Percentiles rank a stretch among this genome's conserved stretches.
Conservation (phyloP, 1,140 invertebrate species). For the Drosophila watanabei region DNA sequence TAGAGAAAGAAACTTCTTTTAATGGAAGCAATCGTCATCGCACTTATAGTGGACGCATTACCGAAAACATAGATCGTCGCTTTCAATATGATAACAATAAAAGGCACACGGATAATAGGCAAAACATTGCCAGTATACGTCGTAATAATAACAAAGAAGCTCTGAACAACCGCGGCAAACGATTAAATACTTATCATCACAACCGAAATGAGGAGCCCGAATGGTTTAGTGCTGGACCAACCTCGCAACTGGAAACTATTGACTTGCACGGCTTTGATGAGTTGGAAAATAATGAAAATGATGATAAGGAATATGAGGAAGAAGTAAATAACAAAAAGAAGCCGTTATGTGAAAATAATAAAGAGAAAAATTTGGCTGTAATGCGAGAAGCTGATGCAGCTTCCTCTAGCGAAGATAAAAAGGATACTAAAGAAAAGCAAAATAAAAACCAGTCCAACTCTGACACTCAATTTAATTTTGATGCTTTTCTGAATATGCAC, state of each 20-base stretch:
- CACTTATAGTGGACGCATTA: slow-evolving; percentile 28
- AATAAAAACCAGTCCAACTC: slow-evolving; percentile 17
- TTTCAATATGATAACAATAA: slow-evolving; percentile 38
- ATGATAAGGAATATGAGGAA: neutral
- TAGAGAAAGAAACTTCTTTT: slow-evolving; percentile 52
- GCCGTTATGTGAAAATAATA: slow-evolving; percentile 80
- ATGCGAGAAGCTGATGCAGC: slow-evolving; percentile 39
- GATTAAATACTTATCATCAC: slow-evolving; percentile 86
- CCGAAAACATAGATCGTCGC: slow-evolving; percentile 38
- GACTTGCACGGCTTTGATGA: slow-evolving; percentile 96
- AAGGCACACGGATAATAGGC: slow-evolving; percentile 32
- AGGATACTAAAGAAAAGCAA: slow-evolving; percentile 15
- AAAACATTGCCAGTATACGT: slow-evolving; percentile 20
- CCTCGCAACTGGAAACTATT: slow-evolving; percentile 96
- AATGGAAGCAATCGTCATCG: slow-evolving; percentile 48
- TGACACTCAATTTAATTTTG: slow-evolving; percentile 86
- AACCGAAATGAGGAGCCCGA: slow-evolving; percentile 89
- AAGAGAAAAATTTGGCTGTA: slow-evolving; percentile 23
- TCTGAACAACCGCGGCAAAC: slow-evolving; percentile 56
- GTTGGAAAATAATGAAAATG: slow-evolving; percentile 85
- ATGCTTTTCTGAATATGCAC: slow-evolving; percentile 90
- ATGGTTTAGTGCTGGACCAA: slow-evolving; percentile 94
- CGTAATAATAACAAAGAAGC: slow-evolving; percentile 55
- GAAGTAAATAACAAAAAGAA: neutral
- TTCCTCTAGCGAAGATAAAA: slow-evolving; percentile 2